These are phyloP conservation scores for Leptocoma aspasia DNA, from an alignment of 2,113 vertebrate species.

Conservation along the genomic window DNA sequence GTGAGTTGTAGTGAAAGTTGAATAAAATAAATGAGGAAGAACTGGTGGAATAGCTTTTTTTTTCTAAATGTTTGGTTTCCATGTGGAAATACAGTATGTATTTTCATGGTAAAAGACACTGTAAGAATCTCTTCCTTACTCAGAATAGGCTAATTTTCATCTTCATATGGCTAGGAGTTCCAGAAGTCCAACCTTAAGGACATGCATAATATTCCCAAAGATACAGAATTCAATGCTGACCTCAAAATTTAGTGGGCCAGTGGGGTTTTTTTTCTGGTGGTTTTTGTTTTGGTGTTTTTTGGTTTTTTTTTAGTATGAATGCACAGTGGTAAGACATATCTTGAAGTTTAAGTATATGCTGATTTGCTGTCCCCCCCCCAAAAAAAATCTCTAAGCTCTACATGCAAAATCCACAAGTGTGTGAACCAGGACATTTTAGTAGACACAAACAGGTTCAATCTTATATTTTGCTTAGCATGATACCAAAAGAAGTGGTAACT, in stretches of 20 bases:
- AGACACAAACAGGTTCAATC: background rate
- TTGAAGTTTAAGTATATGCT: background rate
- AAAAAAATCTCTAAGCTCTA: background rate
- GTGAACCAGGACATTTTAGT: background rate
- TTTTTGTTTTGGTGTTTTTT: too few relatives aligned
- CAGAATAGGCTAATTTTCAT: background rate
- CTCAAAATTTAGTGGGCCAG: background rate
- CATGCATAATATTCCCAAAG: background rate
- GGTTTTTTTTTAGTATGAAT: background rate
- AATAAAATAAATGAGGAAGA: background rate
- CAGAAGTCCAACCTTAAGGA: background rate
- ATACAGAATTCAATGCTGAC: background rate
- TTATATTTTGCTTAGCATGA: background rate
- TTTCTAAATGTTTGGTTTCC: background rate
- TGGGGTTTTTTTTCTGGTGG: background rate
- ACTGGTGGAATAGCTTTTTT: background rate
- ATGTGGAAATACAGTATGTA: background rate
- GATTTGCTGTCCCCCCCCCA: fast-evolving
- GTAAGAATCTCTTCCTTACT: background rate
- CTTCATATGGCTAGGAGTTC: background rate
- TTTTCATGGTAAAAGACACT: background rate
- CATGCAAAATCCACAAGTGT: background rate
- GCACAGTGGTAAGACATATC: background rate
- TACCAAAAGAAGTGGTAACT: background rate
- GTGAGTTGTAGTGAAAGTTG: background rate